phyloP scores from a whole-genome alignment of 2,797 vertebrate species.

The Melopsittacus undulatus region DNA sequence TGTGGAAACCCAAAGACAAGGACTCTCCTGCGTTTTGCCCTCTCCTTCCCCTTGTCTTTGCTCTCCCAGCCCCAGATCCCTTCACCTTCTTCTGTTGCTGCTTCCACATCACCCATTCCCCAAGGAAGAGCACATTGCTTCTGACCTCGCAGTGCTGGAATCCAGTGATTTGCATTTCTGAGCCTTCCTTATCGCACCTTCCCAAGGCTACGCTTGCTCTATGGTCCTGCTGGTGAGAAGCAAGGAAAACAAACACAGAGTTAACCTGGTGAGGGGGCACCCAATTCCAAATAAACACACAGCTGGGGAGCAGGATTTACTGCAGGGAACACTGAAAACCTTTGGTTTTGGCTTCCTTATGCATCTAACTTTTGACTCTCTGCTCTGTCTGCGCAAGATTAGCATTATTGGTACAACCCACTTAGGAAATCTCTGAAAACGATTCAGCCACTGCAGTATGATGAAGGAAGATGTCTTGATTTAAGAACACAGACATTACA shows the following conservation, averaged over 20 bases:
- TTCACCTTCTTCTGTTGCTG: background rate
- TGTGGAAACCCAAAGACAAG: background rate
- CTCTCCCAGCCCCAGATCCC: background rate
- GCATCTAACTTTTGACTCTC: constrained; percentile 1
- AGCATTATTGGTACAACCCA: constrained; percentile 57
- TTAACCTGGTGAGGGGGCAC: background rate
- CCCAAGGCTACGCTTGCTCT: background rate
- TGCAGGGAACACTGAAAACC: background rate
- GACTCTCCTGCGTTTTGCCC: background rate
- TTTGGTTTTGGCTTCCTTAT: background rate
- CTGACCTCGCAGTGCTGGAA: background rate
- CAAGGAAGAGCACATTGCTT: background rate
- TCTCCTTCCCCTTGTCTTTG: background rate
- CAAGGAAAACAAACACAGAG: background rate
- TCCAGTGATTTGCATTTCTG: background rate
- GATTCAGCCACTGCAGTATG: constrained; percentile 25
- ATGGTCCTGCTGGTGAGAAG: background rate
- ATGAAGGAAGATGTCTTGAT: constrained; percentile 65
- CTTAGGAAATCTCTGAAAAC: constrained; percentile 59
- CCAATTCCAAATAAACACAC: background rate
- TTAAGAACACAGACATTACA: constrained; percentile 71
- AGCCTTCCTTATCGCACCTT: background rate
- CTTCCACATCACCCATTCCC: background rate
- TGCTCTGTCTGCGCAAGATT: background rate
- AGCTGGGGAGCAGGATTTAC: background rate